Evolutionary conservation across 1,140 invertebrate species (phyloP), one percentile per base, ranked within the genome.

Genomic region (Samia ricini): DNA sequence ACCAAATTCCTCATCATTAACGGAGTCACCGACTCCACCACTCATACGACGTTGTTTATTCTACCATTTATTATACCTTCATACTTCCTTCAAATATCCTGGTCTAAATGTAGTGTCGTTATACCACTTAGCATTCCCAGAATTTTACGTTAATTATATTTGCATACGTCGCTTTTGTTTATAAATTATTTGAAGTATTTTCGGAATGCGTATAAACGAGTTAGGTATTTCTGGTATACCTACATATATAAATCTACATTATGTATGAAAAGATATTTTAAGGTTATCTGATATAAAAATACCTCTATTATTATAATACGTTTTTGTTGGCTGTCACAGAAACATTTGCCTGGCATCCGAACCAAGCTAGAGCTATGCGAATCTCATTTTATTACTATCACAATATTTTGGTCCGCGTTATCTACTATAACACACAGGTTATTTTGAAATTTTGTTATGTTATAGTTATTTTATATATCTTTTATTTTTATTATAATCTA

Each of bases 1-100:
- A 89, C 84, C 79, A 77, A 89, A 89, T 89, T 83, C 84, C 79
- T 74, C 78, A 80, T 82, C 76, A 83, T 85, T 81, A 83, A 81
- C 76, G 74, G 69, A 71, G 69, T 64, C 76, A 79, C 73, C 69
- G 68, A 65, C 67, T 72, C n/a, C 68, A 74, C 66, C 66, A 68
- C 67, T 68, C 66, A 69, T 52, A 18, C 69, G 49, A 67, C 64
- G 51, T 57, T 66, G 60, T 72, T 69, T 70, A n/a, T n/a, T n/a
- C n/a, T n/a, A n/a, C n/a, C 72, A 68, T 77, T 75, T 69, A 62
- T 68, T 66, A 68, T 63, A 64, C 68, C 68, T 65, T 74, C 64
- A 56, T 65, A 59, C 19, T 19, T 56, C 59, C 52, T 68, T 68
- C 68, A 50, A 71, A 67, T 65, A 71, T 68, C 61, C 57, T 72